These are phyloP conservation scores for Agriotes lineatus DNA, from an alignment of 2,888 invertebrate species.

Conservation along the genomic window DNA sequence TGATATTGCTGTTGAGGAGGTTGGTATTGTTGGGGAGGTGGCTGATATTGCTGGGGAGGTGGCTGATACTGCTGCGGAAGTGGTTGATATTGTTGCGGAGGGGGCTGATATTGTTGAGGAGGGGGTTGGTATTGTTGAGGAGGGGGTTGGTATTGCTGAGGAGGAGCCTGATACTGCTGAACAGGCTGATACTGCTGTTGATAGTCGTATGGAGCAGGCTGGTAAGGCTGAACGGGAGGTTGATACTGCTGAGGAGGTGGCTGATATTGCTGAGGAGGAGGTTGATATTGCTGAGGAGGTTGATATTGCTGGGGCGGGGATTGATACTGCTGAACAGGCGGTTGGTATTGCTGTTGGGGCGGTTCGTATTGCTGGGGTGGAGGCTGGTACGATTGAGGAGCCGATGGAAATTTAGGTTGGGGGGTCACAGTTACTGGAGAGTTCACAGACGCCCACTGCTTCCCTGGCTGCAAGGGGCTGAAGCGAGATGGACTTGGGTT, in stretches of 20 bases:
- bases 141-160: constrained; percentile 48
- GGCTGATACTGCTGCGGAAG: constrained; percentile 32
- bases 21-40: constrained; percentile 33
- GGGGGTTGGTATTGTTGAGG: constrained; percentile 48
- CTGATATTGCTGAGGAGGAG: constrained; percentile 25
- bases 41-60: constrained; percentile 29
- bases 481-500: constrained; percentile 56
- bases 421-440: constrained; percentile 64
- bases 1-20: constrained; percentile 37
- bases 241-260: constrained; percentile 33
- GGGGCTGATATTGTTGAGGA: constrained; percentile 48
- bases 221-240: constrained; percentile 34
- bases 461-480: constrained; percentile 60
- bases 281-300: constrained; percentile 37
- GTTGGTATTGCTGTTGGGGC: constrained; percentile 48
- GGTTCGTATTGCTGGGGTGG: constrained; percentile 48
- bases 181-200: constrained; percentile 48
- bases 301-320: constrained; percentile 48
- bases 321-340: constrained; percentile 44
- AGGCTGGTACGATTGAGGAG: constrained; percentile 48
- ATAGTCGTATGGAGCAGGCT: constrained; percentile 37
- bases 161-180: constrained; percentile 48
- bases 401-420: constrained; percentile 59
- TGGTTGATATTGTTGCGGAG: constrained; percentile 36
- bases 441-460: constrained; percentile 67